Base-by-base conservation (phyloP, 1,140 invertebrate genomes). In the Diabrotica virgifera region DNA sequence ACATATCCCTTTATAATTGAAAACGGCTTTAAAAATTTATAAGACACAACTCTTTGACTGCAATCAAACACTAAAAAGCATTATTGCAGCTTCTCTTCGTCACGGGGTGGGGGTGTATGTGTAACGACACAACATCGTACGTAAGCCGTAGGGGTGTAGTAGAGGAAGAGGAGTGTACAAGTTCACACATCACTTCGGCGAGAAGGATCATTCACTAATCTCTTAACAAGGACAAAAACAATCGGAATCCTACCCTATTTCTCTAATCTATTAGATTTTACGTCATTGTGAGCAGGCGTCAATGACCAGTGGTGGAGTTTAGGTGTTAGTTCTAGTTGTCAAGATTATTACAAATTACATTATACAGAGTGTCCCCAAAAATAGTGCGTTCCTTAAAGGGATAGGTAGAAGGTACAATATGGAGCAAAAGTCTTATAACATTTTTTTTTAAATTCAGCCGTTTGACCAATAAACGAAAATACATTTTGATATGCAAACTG, bases 181-280 rank as follows among this genome's bases (percentile, higher is more conserved):
- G 72, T 74, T 74, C 74, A 76, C 74, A 74, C 74, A 74, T 76
- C 72, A 74, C 72, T 76, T 67, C 59, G 70, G 66, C 59, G 69
- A 69, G 65, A 59, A 73, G 74, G 74, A 76, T 74, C 72, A 72
- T 72, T 70, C 72, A 70, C 72, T 76, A 76, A 76, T 76, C 74
- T 71, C 65, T 66, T 72, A 74, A 73, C 72, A 76, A 76, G 72
- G 74, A 71, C 72, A 74, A 74, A 76, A 76, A 76, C 74, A 76
- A 76, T 76, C 72, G 68, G 59, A 74, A 69, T 67, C 69, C 67
- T 69, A 69, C 70, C 64, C 62, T 61, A 59, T 63, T 54, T 55
- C 60, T 62, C 60, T 57, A 62, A 66, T 66, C 65, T 56, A 62
- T 57, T 55, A 62, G 60, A 62, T 55, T 62, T 36, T 50, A 62